Base-by-base conservation (phyloP, 2,113 vertebrate genomes). In the Lepus americanus region DNA sequence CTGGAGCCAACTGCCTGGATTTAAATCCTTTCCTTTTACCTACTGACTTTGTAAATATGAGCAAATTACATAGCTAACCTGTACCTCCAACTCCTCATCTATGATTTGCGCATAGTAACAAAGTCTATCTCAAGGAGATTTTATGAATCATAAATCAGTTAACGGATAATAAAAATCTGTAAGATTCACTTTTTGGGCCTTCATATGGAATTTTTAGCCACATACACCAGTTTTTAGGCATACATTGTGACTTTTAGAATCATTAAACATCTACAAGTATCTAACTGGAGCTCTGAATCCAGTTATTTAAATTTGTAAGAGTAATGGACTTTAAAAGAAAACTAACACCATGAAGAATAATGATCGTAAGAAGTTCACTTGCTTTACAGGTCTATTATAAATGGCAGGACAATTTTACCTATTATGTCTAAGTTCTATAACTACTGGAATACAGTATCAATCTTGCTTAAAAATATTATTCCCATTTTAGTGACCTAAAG, bases 181-280 rank as follows among this genome's bases (percentile, higher is more conserved):
- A 79, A 14, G 12, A 77, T 23, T 82, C 22, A 22, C 59, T 79
- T 55, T 80, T 78, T 61, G 14, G 29, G 19, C 55, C 55, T 66
- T 33, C 77, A 79, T 9, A 85, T 64, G 51, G 22, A 36, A 74
- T 53, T 70, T 19, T 39, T 84, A 78, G 25, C 61, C 17, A 78
- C 29, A 53, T 85, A 84, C n/a, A 44, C 22, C 39, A 81, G 69
- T 61, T 88, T 78, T 89, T 76, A 69, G 70, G 14, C 31, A 94
- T 63, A 73, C 70, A 36, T 14, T 89, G 25, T 8, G 74, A 69
- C 19, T 9, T 51, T 87, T 70, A 17, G 25, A 92, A 81, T 23
- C 61, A 89, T 49, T 77, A 87, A 73, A 76, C 17, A 87, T 33
- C 29, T 59, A 2, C 16, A 83, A 83, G 13, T 59, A 59, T 19